phyloP scores from a whole-genome alignment of 2,888 invertebrate genomes.

The Drosophila affinis region DNA sequence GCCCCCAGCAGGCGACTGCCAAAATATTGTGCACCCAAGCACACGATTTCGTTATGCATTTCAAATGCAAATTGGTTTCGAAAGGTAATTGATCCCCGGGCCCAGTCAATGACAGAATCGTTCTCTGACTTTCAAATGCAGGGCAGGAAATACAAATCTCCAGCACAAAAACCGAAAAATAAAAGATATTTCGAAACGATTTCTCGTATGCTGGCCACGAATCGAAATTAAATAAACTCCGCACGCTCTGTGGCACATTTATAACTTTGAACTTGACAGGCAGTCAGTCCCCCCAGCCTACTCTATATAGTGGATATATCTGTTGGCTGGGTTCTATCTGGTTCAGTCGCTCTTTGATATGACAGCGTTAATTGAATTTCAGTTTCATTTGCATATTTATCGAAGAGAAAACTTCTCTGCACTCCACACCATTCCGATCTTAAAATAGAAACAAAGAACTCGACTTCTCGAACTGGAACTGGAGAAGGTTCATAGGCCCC shows the following conservation, averaged over 20 bases:
- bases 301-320: too few relatives aligned
- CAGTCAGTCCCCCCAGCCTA: not conserved
- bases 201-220: constrained; percentile 61
- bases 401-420: not conserved
- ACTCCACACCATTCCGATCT: not conserved
- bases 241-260: constrained; percentile 70
- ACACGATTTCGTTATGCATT: constrained; percentile 78
- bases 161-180: not conserved
- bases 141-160: constrained; percentile 56
- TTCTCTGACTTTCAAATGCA: constrained; percentile 72
- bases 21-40: constrained; percentile 62
- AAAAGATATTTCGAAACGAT: constrained; percentile 50
- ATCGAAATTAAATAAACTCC: constrained; percentile 64
- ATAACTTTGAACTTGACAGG: constrained; percentile 80
- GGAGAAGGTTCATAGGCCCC: constrained; percentile 9
- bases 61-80: constrained; percentile 79
- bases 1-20: constrained; percentile 68
- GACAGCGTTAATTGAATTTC: constrained; percentile 78
- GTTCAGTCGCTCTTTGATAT: constrained; percentile 39
- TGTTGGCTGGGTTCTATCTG: constrained; percentile 5
- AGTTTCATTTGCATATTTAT: constrained; percentile 61
- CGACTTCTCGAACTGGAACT: too few relatives aligned
- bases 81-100: constrained; percentile 75
- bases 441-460: constrained; percentile 22
- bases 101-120: constrained; percentile 64